Evolutionary conservation across 2,113 vertebrate genomes (phyloP).

Genomic region (Sitta europaea): DNA sequence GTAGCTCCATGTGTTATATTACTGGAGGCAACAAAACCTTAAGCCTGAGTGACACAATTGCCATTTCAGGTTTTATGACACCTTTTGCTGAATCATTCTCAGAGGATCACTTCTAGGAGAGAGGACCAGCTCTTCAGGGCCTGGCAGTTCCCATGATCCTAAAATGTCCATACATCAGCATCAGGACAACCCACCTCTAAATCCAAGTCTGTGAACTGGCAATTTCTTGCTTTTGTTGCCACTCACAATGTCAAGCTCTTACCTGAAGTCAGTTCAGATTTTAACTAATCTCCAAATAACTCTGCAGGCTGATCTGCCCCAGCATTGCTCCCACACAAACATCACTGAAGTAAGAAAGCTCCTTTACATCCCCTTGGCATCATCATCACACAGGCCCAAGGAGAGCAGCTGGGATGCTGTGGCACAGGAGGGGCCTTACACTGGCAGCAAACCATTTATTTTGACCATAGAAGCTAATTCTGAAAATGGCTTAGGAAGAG

Average conservation of each 20-base stretch:
- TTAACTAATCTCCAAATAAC: background rate
- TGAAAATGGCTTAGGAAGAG: background rate
- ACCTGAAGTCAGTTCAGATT: background rate
- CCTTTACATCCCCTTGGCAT: fast-evolving
- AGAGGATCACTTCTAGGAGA: background rate
- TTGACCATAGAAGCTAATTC: background rate
- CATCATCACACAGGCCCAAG: background rate
- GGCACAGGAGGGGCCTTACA: background rate
- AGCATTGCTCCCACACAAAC: background rate
- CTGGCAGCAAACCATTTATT: background rate
- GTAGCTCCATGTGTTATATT: background rate
- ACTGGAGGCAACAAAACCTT: background rate
- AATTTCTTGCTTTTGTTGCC: background rate
- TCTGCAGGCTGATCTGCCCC: background rate
- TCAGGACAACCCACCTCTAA: background rate
- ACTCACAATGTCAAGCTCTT: background rate
- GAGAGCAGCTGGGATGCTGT: background rate
- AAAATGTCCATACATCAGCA: background rate
- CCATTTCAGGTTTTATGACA: background rate
- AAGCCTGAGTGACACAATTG: background rate
- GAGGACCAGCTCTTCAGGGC: background rate
- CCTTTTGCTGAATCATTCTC: background rate
- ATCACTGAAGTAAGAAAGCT: background rate
- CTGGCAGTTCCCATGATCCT: background rate
- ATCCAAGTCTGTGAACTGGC: background rate